Base-by-base conservation (phyloP, 2,113 vertebrate species). In the Bufo gargarizans region DNA sequence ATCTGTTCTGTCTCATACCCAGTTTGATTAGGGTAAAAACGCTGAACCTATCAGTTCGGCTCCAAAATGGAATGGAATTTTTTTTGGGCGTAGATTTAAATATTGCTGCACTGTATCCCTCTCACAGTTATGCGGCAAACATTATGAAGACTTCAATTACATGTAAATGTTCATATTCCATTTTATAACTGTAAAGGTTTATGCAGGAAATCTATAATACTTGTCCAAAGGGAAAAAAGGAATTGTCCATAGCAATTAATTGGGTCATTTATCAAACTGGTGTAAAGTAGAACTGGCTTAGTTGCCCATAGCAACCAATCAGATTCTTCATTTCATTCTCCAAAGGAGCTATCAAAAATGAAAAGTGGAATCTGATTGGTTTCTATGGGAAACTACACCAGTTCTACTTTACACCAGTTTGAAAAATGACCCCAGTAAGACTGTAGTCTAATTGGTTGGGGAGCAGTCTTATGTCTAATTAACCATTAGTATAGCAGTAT, bases 1-100 rank as follows among this genome's bases (percentile, higher is more conserved):
- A 85, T 85, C 67, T 76, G 53, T 76, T 58, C 69, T 56, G 22
- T 59, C 49, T 59, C 53, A 59, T 59, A 85, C 83, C 78, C 43
- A 10, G 47, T 84, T 22, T 69, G 20, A 84, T 71, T 84, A 71
- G 49, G 81, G 63, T 65, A 67, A 84, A 33, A 84, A 61, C 2
- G 58, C 53, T 59, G 47, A 19, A 76, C 72, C 72, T 20, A 50
- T 49, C 69, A 11, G 4, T 72, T 72, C 69, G 17, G 69, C 43
- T 72, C 47, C 47, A 20, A 76, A 76, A 76, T 20, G 33, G 33
- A 33, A 11, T 50, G 72, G 17, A 76, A 9, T 49, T 50, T 74
- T 50, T 9, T 50, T 9, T 45, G 0, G 6, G 45, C 9, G 2
- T 76, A 4, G 49, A 74, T 76, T 72, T 20, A 74, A 20, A 76